Evolutionary conservation across 2,113 vertebrate genomes (phyloP), one percentile per base, ranked within the genome.

Genomic region (Bettongia penicillata): DNA sequence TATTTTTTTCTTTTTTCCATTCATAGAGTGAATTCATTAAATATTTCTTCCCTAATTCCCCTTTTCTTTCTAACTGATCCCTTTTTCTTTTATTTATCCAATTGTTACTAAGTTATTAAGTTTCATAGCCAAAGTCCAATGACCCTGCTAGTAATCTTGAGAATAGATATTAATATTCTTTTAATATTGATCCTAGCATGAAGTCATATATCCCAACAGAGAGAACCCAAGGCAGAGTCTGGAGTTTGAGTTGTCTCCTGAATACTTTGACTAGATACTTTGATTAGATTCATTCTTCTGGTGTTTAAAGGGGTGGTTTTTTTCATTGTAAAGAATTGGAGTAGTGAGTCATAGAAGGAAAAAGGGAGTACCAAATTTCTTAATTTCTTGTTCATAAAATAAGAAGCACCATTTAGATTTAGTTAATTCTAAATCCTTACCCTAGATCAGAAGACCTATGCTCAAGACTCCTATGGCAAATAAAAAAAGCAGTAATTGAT

Each of bases 331-430:
- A 68, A 68, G 0, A 77, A 77, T 22, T 22, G n/a, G 37, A 22
- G 6, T 77, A 77, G 16, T 3, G 1, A 2, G 5, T 22, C 37
- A 77, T 3, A 51, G 48, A 28, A 6, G 19, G 5, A 37, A 47
- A 52, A 92, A 50, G 31, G 89, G 31, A 91, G 93, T 43, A 0
- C 28, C 90, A 16, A 0, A 47, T 26, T 7, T 57, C 22, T 90
- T 37, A 89, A 89, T 96, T 43, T 95, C 49, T 91, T 95, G 84
- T 8, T 95, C 16, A 28, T n/a, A 51, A 26, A 93, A 93, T 10
- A 94, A 92, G 68, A 90, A 91, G 10, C 28, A 26, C n/a, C 28
- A 48, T 2, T n/a, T 91, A 49, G 53, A 10, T 90, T 53, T 8
- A 2, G 53, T 25, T 48, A 57, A 93, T 2, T 90, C 92, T 91